These are phyloP conservation scores for Falco punctatus DNA, from an alignment of 2,113 vertebrate species.

Conservation along the genomic window DNA sequence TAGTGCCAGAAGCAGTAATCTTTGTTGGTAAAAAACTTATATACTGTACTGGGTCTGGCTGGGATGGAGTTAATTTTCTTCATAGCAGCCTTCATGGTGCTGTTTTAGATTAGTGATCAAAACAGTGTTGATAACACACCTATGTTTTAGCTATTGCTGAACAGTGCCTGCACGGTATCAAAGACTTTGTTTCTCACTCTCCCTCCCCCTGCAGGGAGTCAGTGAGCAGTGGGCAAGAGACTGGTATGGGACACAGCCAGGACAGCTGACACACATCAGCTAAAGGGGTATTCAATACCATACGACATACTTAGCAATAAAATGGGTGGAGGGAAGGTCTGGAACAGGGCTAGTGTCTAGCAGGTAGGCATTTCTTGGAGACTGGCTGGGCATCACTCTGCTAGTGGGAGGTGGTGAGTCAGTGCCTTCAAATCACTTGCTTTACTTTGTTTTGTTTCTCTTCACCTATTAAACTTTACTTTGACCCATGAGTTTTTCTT, in stretches of 20 bases:
- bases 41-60: background rate
- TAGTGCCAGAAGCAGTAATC: background rate
- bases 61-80: background rate
- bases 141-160: background rate
- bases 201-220: background rate
- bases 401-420: background rate
- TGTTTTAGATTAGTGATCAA: background rate
- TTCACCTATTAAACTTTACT: background rate
- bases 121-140: background rate
- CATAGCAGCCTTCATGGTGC: background rate
- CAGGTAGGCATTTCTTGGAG: background rate
- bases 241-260: background rate
- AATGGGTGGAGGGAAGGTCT: background rate
- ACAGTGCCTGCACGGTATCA: background rate
- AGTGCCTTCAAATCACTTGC: background rate
- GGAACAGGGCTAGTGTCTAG: background rate
- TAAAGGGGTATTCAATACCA: background rate
- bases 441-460: background rate
- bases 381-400: background rate
- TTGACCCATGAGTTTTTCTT: background rate
- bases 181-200: background rate
- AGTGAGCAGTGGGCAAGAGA: background rate
- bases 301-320: background rate
- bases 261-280: background rate
- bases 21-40: background rate